phyloP scores from a whole-genome alignment of 2,888 invertebrate species.

The Metacarcinus magister region DNA sequence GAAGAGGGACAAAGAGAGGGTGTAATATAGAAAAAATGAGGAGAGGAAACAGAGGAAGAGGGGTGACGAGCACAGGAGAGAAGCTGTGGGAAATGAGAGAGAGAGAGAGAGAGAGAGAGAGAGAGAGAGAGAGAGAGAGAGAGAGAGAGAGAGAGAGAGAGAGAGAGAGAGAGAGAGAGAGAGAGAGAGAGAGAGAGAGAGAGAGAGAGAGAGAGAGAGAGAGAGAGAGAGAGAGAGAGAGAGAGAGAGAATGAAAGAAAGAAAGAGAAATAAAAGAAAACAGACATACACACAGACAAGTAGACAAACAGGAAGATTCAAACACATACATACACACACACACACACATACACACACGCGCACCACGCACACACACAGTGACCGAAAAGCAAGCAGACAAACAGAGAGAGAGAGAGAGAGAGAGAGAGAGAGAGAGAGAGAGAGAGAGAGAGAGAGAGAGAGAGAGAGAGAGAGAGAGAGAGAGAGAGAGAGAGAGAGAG shows the following conservation, averaged over 20 bases:
- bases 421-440: conserved; percentile 15
- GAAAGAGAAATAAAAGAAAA: not conserved
- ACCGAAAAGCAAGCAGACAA: not conserved
- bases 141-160: not conserved
- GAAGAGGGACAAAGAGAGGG: conserved; percentile 62
- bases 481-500: conserved; percentile 60
- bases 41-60: conserved; percentile 56
- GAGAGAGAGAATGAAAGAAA: not conserved
- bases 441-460: conserved; percentile 26
- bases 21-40: conserved; percentile 54
- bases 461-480: conserved; percentile 46
- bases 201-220: not conserved
- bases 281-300: not conserved
- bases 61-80: not conserved
- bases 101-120: conserved; percentile 28
- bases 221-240: not conserved
- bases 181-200: not conserved
- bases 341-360: no score
- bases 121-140: conserved; percentile 1
- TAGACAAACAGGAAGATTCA: not conserved
- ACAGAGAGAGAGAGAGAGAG: conserved; percentile 8
- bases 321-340: no score
- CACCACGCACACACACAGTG: not conserved
- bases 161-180: not conserved
- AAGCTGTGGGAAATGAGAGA: not conserved